Conservation (phyloP, 2,888 invertebrate genomes). For the Horisme vitalbata region DNA sequence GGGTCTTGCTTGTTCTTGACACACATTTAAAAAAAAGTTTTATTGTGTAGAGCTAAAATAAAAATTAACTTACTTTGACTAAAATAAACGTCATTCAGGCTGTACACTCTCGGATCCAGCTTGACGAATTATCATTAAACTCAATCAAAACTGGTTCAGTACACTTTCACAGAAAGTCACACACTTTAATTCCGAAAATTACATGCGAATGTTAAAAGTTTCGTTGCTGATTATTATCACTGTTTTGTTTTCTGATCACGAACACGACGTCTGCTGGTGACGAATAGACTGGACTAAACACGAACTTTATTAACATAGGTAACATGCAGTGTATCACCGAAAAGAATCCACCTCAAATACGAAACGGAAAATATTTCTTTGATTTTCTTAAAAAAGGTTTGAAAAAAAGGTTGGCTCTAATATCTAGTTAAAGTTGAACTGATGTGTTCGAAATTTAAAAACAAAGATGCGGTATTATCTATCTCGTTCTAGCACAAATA, state of each 20-base stretch:
- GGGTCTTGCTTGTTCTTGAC: conserved; percentile 47
- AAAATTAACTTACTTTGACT: conserved; percentile 45
- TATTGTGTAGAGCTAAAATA: neutral
- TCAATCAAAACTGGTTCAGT: conserved; percentile 16
- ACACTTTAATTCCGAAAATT: conserved; percentile 19
- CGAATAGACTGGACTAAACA: conserved; percentile 25
- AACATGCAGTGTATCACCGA: neutral
- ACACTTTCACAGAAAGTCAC: conserved; percentile 37
- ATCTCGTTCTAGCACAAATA: conserved; percentile 45
- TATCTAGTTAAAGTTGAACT: conserved; percentile 1
- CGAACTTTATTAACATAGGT: no score
- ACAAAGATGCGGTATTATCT: conserved; percentile 6
- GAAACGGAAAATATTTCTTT: no score
- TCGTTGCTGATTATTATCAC: conserved; percentile 58
- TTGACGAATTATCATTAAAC: conserved; percentile 38
- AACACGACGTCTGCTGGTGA: conserved; percentile 47
- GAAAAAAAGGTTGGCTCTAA: no score
- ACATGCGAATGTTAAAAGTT: conserved; percentile 29
- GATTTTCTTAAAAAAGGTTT: no score
- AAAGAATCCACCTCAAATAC: neutral
- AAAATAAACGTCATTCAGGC: conserved; percentile 43
- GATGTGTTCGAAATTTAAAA: neutral
- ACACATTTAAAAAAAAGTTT: conserved; percentile 19
- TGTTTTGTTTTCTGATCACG: conserved; percentile 67
- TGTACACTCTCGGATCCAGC: conserved; percentile 62